A percentile compares a stretch with the other conserved stretches of the same genome.
Evolutionary conservation across 2,888 invertebrate species (phyloP).

Genomic region (Melinaea marsaeus): DNA sequence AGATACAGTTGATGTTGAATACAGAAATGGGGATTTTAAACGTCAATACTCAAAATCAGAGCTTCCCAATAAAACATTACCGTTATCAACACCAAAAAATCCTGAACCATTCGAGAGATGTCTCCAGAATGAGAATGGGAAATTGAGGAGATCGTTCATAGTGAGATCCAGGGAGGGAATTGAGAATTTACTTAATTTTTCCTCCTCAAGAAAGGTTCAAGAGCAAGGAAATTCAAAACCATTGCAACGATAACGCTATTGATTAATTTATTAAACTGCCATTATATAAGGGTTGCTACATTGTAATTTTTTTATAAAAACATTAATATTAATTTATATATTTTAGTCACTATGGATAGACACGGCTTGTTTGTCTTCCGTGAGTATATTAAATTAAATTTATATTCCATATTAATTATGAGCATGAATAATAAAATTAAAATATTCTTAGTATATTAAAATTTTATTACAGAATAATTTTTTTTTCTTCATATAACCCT

Average conservation of each 20-base stretch:
- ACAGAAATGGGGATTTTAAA: slow-evolving; percentile 46
- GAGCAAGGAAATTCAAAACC: slow-evolving; percentile 55
- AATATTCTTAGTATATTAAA: too few relatives aligned
- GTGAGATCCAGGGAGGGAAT: slow-evolving; percentile 70
- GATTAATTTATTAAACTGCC: slow-evolving; percentile 14
- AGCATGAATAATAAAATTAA: slow-evolving; percentile 13
- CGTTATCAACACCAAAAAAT: slow-evolving; percentile 42
- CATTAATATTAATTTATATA: slow-evolving; percentile 16
- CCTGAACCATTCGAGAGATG: slow-evolving; percentile 62
- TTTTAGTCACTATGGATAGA: slow-evolving; percentile 25
- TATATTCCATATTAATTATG: slow-evolving; percentile 7
- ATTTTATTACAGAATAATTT: too few relatives aligned
- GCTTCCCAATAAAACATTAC: slow-evolving; percentile 39
- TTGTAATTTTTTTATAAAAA: slow-evolving; percentile 7
- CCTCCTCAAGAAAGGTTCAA: slow-evolving; percentile 53
- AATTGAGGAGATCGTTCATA: slow-evolving; percentile 65
- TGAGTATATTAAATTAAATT: slow-evolving; percentile 22
- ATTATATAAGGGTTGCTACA: slow-evolving; percentile 26
- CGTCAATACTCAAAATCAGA: slow-evolving; percentile 55
- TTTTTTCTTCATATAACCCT: slow-evolving; percentile 6
- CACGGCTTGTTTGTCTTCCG: slow-evolving; percentile 26
- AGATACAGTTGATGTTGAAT: slow-evolving; percentile 43
- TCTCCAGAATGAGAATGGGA: slow-evolving; percentile 55
- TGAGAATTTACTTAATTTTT: slow-evolving; percentile 63
- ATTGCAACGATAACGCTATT: slow-evolving; percentile 41